A percentile compares a stretch with the other conserved stretches of the same genome.
Conservation (phyloP, 2,797 vertebrate genomes). For the Tragelaphus oryx region DNA sequence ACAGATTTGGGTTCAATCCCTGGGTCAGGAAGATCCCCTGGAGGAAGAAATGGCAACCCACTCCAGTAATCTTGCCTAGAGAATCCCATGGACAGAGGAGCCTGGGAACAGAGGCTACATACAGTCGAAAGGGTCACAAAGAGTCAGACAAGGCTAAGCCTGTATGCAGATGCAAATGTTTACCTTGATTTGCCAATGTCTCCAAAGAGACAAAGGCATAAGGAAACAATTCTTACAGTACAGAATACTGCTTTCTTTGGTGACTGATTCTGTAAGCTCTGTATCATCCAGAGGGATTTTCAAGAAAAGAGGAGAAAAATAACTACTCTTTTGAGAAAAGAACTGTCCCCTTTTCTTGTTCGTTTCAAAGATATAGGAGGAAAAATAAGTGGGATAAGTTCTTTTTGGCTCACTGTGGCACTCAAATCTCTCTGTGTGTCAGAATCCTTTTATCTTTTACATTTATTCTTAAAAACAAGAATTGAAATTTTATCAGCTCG, state of each 20-base stretch:
- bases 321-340: neutral
- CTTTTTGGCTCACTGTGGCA: neutral
- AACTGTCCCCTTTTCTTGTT: neutral
- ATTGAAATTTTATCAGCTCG: neutral
- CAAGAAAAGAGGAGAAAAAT: neutral
- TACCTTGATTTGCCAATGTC: neutral
- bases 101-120: neutral
- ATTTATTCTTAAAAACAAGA: neutral
- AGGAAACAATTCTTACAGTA: neutral
- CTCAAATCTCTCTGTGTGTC: neutral
- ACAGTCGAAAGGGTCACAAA: neutral
- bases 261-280: neutral
- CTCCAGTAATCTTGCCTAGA: neutral
- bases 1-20: neutral
- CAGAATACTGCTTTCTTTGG: neutral
- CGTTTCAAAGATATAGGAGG: neutral
- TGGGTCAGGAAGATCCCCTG: neutral
- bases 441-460: neutral
- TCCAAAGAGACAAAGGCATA: neutral
- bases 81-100: neutral
- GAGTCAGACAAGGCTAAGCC: neutral
- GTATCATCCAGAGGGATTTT: neutral
- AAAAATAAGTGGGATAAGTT: neutral
- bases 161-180: neutral
- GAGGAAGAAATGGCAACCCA: neutral